Percentiles rank a stretch among this genome's conserved stretches.
phyloP scores from a whole-genome alignment of 37 sponge, comb jelly and placozoan genomes.

The Aplysina aerophoba region DNA sequence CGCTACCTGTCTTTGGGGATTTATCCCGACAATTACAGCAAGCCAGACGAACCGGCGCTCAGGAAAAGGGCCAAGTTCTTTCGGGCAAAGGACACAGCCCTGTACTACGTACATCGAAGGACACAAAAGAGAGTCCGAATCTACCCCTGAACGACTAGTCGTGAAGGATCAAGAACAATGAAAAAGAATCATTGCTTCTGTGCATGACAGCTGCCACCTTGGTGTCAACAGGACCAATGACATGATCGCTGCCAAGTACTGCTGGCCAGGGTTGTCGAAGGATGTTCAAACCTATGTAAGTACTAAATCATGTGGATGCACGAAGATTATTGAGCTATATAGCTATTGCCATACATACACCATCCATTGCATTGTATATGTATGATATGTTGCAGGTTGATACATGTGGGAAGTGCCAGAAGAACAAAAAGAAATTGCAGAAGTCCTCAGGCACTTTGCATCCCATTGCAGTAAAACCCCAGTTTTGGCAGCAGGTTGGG shows the following conservation, averaged over 20 bases:
- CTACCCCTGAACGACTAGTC: too few species aligned
- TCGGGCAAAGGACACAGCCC: too few species aligned
- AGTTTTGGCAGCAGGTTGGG: constrained; percentile 49
- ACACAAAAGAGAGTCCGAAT: too few species aligned
- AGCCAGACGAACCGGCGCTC: too few species aligned
- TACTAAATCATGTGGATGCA: neutral
- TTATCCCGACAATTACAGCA: too few species aligned
- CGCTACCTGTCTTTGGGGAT: too few species aligned
- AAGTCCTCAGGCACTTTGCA: constrained; percentile 28
- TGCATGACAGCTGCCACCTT: too few species aligned
- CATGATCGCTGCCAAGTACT: constrained; percentile 11
- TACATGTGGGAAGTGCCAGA: constrained; percentile 19
- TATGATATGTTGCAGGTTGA: neutral
- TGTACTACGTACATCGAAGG: too few species aligned
- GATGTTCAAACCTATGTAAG: constrained; percentile 35
- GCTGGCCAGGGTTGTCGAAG: constrained; percentile 39
- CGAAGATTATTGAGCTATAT: neutral
- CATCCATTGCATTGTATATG: neutral
- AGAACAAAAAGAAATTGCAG: constrained; percentile 20
- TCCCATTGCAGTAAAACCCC: constrained; percentile 36
- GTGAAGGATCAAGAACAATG: too few species aligned
- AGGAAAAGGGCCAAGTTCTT: too few species aligned
- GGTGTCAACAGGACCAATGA: too few species aligned
- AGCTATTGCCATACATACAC: neutral
- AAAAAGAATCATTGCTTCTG: too few species aligned